Evolutionary conservation across 2,797 vertebrate genomes (phyloP).

Genomic region (Danio choprae): DNA sequence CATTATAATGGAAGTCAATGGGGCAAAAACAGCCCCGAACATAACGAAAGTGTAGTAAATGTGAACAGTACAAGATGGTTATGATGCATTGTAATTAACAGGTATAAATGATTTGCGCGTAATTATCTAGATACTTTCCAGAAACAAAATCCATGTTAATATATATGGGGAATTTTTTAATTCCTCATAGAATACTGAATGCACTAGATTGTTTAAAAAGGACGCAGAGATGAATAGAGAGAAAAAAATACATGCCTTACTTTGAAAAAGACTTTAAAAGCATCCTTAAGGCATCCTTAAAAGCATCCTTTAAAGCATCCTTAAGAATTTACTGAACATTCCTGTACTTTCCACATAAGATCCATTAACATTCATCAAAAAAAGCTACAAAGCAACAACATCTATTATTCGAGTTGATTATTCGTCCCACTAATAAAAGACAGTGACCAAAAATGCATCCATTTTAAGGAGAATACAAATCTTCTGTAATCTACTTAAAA

Average conservation of each 20-base stretch:
- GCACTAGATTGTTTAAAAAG: neutral
- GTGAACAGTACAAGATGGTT: too few species aligned
- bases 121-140: too few species aligned
- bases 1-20: too few species aligned
- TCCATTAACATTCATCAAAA: slow-evolving; percentile 7
- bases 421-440: neutral
- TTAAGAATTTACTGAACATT: too few species aligned
- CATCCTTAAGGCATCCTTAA: too few species aligned
- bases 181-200: neutral
- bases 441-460: slow-evolving; percentile 8
- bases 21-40: too few species aligned
- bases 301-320: too few species aligned
- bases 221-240: neutral
- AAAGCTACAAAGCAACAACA: slow-evolving; percentile 5
- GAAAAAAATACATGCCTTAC: too few species aligned
- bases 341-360: neutral
- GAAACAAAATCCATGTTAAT: too few species aligned
- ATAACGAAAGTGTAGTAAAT: too few species aligned
- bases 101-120: too few species aligned
- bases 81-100: neutral
- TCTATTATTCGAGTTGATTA: slow-evolving; percentile 7
- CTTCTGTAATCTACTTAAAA: slow-evolving; percentile 10
- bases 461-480: neutral
- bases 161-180: too few species aligned
- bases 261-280: neutral